Base-by-base conservation (phyloP, 2,888 invertebrate species). In the Subacronicta megacephala region DNA sequence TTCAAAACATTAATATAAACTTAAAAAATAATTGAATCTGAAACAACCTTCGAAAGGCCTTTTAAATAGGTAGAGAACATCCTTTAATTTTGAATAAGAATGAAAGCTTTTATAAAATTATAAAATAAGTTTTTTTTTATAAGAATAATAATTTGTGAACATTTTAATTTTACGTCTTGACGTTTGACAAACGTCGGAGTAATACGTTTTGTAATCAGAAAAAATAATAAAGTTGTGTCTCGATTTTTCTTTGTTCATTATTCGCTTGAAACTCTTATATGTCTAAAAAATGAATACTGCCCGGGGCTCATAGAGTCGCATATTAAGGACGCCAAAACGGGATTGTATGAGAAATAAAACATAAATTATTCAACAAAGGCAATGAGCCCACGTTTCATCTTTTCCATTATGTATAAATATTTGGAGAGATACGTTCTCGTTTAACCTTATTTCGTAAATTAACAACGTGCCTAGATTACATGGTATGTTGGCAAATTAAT, bases 341-440 rank as follows among this genome's bases (percentile, higher is more conserved):
- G 78, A 80, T 79, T 78, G 80, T 84, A 84, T 77, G 82, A 85
- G 83, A 83, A 84, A 88, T 87, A 87, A 87, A 87, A 87, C 80
- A 89, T 90, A 90, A 88, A 89, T 90, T 89, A 90, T 90, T 90
- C 91, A 89, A 86, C 88, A 87, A 89, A 88, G 82, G 85, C 84
- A 80, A 80, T 78, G 81, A 83, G 84, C 81, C 82, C 82, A 85
- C 86, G 85, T 88, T 89, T 88, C 87, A 90, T 88, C 87, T 88
- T 86, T 85, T 84, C 82, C 83, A 85, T 87, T 85, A 83, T 74
- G 75, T 83, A 86, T 86, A 85, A 85, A 86, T 86, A 88, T 85
- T 87, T 84, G 79, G 80, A 76, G 76, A 78, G 79, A 80, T 80
- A 75, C 77, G 75, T 67, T 73, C 81, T 77, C 80, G 79, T 84